Conservation (phyloP, 2,888 invertebrate genomes). For the Ectobius pallidus region DNA sequence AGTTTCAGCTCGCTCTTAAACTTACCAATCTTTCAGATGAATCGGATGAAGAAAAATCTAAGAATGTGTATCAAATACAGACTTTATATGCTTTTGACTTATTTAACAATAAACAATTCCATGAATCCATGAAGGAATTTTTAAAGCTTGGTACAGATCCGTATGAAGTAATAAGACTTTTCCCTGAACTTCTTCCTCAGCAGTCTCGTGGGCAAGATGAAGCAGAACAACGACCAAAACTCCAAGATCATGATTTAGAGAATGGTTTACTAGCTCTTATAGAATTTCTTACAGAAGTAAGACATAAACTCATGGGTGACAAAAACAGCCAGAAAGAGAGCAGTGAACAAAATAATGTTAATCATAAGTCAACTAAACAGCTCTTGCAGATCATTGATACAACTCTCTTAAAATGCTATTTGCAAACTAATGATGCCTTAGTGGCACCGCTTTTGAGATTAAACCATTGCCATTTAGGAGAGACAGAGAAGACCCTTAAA, state of each 20-base stretch:
- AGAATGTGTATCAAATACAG: slow-evolving; percentile 86
- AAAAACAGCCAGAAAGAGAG: slow-evolving; percentile 19
- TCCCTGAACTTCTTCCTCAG: slow-evolving; percentile 82
- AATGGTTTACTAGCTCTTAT: slow-evolving; percentile 87
- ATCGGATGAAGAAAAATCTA: slow-evolving; percentile 77
- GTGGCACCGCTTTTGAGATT: slow-evolving; percentile 89
- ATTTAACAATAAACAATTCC: slow-evolving; percentile 86
- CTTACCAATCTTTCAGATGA: slow-evolving; percentile 85
- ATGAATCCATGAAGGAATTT: slow-evolving; percentile 91
- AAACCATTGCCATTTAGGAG: slow-evolving; percentile 92
- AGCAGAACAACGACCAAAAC: slow-evolving; percentile 61
- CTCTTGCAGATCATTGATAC: slow-evolving; percentile 95
- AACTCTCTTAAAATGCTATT: slow-evolving; percentile 94
- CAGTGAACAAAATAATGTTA: slow-evolving; percentile 32
- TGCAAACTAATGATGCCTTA: slow-evolving; percentile 94
- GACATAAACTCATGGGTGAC: slow-evolving; percentile 45
- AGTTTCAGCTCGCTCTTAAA: slow-evolving; percentile 92
- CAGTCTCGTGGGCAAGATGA: slow-evolving; percentile 60
- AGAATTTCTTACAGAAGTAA: slow-evolving; percentile 83
- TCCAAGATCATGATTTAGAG: slow-evolving; percentile 85
- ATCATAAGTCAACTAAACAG: slow-evolving; percentile 63
- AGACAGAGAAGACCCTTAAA: slow-evolving; percentile 87
- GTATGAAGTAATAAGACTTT: slow-evolving; percentile 91
- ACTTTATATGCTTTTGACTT: slow-evolving; percentile 89
- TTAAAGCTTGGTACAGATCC: slow-evolving; percentile 91